Evolutionary conservation across 2,888 invertebrate genomes (phyloP), one percentile per base, ranked within the genome.

Genomic region (Scelioninae gen. 1): DNA sequence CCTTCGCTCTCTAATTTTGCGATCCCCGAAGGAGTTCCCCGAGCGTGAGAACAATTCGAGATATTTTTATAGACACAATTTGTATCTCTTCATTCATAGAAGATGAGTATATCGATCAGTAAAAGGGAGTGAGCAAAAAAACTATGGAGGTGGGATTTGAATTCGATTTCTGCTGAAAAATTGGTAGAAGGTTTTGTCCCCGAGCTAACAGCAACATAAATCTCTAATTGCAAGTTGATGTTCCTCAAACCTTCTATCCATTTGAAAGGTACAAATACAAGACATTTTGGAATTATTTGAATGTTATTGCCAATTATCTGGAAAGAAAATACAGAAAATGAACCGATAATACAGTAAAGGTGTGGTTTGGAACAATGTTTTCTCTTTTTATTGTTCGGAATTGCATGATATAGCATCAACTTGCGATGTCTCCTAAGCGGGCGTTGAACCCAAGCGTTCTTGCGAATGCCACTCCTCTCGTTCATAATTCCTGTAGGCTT

Each of bases 401-500:
- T 76, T 65, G 62, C 69, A 66, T 78, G 72, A 71, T 66, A 71
- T 62, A 68, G 71, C 66, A 72, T 69, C 69, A 69, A 68, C 68
- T 75, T 78, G 72, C 72, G 55, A 71, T 77, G 71, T 76, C 68
- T 77, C 75, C 81, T 56, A 58, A 62, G 55, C 78, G 85, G 82
- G 32, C 82, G 66, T 84, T 85, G 85, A 85, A 75, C 84, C 76
- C 68, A 6, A 71, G 62, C 77, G 75, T 78, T 77, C 74, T 78
- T 62, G 76, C 63, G 69, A 75, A 66, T 72, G 72, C 83, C 83
- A 83, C 83, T 83, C 79, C 82, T 74, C 78, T 81, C 74, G 76
- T 83, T 68, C 80, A 77, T 81, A 80, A 83, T 84, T 80, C 85
- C 83, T 85, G 85, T 83, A 84, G 84, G 85, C 85, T 85, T 85